Conservation (phyloP, 2,888 invertebrate species). For the Fragum sueziense region DNA sequence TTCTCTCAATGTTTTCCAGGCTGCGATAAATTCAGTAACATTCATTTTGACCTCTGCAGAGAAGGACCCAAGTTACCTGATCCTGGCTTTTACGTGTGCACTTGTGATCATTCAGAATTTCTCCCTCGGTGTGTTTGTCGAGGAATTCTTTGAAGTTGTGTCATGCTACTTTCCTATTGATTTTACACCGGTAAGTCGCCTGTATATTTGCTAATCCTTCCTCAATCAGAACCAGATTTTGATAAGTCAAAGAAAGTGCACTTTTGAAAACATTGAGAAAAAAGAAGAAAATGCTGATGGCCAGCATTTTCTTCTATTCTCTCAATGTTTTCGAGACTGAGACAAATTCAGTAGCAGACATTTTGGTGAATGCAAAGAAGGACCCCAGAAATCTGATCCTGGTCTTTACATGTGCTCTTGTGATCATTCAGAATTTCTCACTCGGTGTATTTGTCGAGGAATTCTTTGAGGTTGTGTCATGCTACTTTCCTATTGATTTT, state of each 20-base stretch:
- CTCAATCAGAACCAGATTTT: no score
- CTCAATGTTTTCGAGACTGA: no score
- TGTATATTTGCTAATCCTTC: no score
- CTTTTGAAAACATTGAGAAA: no score
- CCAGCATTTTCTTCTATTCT: no score
- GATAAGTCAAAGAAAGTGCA: no score
- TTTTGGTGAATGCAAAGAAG: slow-evolving; percentile 95
- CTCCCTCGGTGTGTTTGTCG: slow-evolving; percentile 87
- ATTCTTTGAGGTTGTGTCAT: slow-evolving; percentile 96
- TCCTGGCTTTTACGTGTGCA: slow-evolving; percentile 90
- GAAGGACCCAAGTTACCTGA: slow-evolving; percentile 94
- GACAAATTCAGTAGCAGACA: no score
- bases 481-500: slow-evolving; percentile 98
- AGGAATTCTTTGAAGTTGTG: slow-evolving; percentile 97
- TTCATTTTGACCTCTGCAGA: no score
- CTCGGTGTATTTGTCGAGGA: slow-evolving; percentile 90
- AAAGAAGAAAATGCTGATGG: no score
- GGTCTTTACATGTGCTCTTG: slow-evolving; percentile 90
- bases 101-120: slow-evolving; percentile 88
- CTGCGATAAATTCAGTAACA: no score
- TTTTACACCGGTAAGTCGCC: slow-evolving; percentile 88
- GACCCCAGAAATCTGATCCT: slow-evolving; percentile 94
- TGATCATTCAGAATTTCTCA: slow-evolving; percentile 87
- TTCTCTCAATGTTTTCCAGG: no score
- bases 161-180: slow-evolving; percentile 98